A percentile compares a stretch with the other conserved stretches of the same genome.
These are phyloP conservation scores for Scopus umbretta DNA, from an alignment of 2,113 vertebrate genomes.

Conservation along the genomic window DNA sequence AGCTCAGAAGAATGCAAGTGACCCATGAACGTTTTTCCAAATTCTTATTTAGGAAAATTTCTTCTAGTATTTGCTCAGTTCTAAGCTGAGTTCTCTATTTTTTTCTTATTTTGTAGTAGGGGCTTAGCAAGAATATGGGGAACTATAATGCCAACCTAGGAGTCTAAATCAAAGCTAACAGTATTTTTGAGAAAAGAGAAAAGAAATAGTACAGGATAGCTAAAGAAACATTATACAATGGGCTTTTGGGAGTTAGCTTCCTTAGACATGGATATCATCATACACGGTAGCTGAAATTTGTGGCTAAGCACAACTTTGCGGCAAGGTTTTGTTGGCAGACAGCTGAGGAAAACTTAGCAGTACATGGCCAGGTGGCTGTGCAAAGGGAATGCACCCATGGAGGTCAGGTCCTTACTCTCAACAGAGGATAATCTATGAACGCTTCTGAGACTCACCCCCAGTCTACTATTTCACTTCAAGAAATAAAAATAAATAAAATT, in stretches of 20 bases:
- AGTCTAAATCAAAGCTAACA: background rate
- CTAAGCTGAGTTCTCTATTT: background rate
- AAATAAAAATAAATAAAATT: background rate
- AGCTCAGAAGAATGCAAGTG: background rate
- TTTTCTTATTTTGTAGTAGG: background rate
- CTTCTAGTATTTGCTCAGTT: background rate
- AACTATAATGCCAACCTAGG: background rate
- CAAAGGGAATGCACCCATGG: background rate
- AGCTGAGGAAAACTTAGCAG: background rate
- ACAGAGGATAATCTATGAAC: fast-evolving
- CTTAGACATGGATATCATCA: background rate
- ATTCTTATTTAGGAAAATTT: background rate
- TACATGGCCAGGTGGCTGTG: background rate
- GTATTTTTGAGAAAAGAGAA: background rate
- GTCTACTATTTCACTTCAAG: background rate
- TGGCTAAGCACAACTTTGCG: background rate
- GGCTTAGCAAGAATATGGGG: background rate
- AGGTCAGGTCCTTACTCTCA: fast-evolving
- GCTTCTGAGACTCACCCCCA: background rate
- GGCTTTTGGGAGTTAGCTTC: background rate
- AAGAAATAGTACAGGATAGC: background rate
- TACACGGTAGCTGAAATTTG: background rate
- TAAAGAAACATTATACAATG: background rate
- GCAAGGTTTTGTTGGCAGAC: background rate
- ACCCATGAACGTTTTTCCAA: background rate